These are phyloP conservation scores for Stictonetta naevosa DNA, from an alignment of 2,113 vertebrate species.

Conservation along the genomic window DNA sequence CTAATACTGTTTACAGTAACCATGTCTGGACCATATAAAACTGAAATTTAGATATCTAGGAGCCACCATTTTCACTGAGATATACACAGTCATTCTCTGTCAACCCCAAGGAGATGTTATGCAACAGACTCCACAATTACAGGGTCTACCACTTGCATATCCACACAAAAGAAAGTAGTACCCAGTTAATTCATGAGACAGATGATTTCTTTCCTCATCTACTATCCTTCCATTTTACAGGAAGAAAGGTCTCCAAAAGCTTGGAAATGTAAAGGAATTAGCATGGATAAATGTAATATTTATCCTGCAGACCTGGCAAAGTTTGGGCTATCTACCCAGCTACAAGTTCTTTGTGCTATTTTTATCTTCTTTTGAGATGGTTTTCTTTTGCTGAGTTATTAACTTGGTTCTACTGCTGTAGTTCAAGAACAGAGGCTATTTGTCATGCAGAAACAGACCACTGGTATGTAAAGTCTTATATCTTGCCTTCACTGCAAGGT, in stretches of 20 bases:
- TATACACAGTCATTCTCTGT: rapidly evolving
- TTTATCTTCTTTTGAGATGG: neutral
- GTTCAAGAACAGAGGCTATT: conserved; percentile 5
- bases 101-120: neutral
- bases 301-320: neutral
- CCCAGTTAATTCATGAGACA: neutral
- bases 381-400: neutral
- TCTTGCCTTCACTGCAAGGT: neutral
- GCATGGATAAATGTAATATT: neutral
- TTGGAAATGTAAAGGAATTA: neutral
- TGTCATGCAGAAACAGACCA: neutral
- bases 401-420: neutral
- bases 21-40: neutral
- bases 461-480: neutral
- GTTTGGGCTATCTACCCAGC: neutral
- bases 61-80: neutral
- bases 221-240: neutral
- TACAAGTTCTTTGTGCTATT: neutral
- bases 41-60: neutral
- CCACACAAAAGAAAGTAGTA: neutral
- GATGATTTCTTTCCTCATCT: neutral
- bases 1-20: conserved; percentile 10
- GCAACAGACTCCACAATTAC: neutral
- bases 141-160: neutral
- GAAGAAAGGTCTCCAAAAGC: neutral